These are phyloP conservation scores for Mactra quadrangularis DNA, from an alignment of 1,140 invertebrate genomes.

Conservation along the genomic window DNA sequence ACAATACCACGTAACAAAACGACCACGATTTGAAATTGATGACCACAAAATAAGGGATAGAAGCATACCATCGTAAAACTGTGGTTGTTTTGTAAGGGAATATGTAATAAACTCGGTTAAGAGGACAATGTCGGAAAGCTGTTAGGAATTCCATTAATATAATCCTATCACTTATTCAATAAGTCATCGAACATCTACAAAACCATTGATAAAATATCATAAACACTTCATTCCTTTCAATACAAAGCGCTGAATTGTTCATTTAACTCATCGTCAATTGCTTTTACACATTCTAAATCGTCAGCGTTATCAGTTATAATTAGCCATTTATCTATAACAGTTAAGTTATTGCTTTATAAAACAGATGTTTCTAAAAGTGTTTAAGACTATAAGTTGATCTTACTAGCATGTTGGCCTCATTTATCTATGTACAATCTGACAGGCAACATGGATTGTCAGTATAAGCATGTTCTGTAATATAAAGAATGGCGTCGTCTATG, in stretches of 20 bases:
- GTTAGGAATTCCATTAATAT: conserved; percentile 10
- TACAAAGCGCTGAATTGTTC: conserved; percentile 24
- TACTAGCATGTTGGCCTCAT: conserved; percentile 11
- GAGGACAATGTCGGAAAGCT: neutral
- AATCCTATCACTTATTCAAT: neutral
- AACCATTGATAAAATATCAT: conserved; percentile 27
- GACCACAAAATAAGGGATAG: too few species aligned
- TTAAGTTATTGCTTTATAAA: neutral
- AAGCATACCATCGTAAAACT: neutral
- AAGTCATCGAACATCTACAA: conserved; percentile 1
- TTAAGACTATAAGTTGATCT: neutral
- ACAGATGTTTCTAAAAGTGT: neutral
- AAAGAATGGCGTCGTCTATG: too few species aligned
- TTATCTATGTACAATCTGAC: neutral
- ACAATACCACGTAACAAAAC: neutral
- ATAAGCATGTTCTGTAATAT: too few species aligned
- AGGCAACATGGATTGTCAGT: too few species aligned
- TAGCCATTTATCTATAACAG: conserved; percentile 11
- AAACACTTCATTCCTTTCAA: conserved; percentile 18
- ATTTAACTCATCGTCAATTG: neutral
- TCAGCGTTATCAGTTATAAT: neutral
- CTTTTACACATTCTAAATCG: neutral
- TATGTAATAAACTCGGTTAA: neutral
- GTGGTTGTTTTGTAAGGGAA: neutral
- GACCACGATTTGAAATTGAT: neutral